A percentile compares a stretch with the other conserved stretches of the same genome.
Evolutionary conservation across 2,113 vertebrate species (phyloP).

Genomic region (Eretmodus cyanostictus): DNA sequence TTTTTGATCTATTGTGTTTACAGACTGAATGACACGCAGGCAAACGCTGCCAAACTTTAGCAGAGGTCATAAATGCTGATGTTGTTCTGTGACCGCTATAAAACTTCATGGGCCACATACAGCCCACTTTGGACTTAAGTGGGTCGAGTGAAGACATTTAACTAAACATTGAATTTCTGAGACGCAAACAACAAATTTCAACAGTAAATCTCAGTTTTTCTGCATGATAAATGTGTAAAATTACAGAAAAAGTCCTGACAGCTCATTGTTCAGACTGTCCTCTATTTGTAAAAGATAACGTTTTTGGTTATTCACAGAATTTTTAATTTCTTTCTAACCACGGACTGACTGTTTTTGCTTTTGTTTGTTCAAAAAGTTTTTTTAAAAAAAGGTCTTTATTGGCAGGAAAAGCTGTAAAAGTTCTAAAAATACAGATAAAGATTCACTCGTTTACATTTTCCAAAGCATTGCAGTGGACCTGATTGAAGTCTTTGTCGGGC

Average conservation of each 20-base stretch:
- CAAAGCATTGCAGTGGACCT: background rate
- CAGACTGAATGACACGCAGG: background rate
- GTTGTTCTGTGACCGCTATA: background rate
- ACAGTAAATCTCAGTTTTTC: background rate
- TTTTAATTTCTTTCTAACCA: background rate
- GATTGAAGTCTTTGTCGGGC: background rate
- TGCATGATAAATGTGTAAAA: background rate
- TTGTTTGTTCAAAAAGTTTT: background rate
- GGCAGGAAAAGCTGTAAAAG: background rate
- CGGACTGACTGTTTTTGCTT: background rate
- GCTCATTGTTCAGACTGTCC: background rate
- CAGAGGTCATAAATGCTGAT: background rate
- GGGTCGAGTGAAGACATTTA: background rate
- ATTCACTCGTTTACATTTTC: background rate
- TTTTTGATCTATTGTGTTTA: background rate
- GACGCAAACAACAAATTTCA: background rate
- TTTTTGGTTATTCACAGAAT: background rate
- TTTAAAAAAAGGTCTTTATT: background rate
- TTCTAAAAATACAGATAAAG: background rate
- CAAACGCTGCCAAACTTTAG: background rate
- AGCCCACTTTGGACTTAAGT: background rate
- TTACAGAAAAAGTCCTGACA: background rate
- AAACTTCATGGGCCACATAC: background rate
- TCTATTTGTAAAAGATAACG: background rate
- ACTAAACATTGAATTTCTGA: background rate